Percentiles rank a stretch among this genome's conserved stretches.
phyloP scores from a whole-genome alignment of 2,113 vertebrate genomes.

The Platysternon megacephalum region DNA sequence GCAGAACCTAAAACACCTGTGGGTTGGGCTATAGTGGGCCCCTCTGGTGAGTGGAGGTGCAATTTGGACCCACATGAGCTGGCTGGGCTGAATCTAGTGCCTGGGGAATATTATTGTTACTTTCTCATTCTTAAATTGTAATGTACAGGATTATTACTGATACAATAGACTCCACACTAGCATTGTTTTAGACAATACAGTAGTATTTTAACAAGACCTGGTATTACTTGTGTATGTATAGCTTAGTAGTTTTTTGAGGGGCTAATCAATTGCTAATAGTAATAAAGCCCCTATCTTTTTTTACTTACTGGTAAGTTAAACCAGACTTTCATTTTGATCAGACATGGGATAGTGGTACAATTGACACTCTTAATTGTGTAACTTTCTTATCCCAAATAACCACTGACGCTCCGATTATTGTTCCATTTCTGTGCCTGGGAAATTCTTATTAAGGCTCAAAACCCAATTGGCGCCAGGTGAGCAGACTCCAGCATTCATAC shows the following conservation, averaged over 20 bases:
- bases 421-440: neutral
- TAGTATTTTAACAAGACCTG: neutral
- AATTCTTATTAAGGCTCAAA: neutral
- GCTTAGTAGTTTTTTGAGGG: neutral
- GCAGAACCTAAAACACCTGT: neutral
- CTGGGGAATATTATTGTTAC: neutral
- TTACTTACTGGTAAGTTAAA: rapidly evolving
- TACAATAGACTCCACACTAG: neutral
- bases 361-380: neutral
- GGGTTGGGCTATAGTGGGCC: neutral
- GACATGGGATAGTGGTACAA: neutral
- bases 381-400: neutral
- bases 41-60: neutral
- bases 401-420: neutral
- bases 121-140: neutral
- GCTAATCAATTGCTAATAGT: neutral
- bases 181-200: neutral
- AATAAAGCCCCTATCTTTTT: neutral
- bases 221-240: neutral
- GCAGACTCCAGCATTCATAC: neutral
- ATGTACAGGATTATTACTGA: rapidly evolving
- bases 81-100: neutral
- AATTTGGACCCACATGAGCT: neutral
- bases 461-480: neutral
- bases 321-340: neutral